phyloP scores from a whole-genome alignment of 2,113 vertebrate species.

The Cichladusa arquata region DNA sequence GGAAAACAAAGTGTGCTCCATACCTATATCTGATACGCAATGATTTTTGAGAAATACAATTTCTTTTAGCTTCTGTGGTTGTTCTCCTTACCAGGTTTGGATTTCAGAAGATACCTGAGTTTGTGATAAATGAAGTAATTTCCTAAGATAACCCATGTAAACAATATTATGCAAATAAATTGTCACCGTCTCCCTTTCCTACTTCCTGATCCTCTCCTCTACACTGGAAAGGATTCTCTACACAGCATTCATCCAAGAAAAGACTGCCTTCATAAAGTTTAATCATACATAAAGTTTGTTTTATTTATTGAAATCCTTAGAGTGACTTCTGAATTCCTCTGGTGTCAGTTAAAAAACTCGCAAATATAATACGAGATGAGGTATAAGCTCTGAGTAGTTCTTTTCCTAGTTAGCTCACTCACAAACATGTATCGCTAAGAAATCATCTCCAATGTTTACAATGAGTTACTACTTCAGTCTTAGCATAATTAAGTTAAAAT shows the following conservation, averaged over 20 bases:
- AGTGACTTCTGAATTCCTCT: neutral
- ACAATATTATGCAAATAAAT: neutral
- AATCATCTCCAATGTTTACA: neutral
- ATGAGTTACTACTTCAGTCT: neutral
- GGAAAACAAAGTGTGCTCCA: neutral
- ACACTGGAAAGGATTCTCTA: neutral
- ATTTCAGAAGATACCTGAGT: neutral
- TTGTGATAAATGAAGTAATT: neutral
- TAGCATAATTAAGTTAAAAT: conserved; percentile 5
- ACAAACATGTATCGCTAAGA: neutral
- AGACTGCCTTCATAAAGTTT: neutral
- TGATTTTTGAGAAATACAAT: neutral
- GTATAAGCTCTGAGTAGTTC: neutral
- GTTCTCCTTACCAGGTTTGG: neutral
- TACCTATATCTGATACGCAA: neutral
- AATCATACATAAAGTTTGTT: neutral
- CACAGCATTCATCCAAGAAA: neutral
- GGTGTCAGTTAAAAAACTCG: neutral
- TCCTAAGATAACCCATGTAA: neutral
- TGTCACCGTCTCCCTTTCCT: neutral
- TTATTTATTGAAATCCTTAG: neutral
- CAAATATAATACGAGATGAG: neutral
- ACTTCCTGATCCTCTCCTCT: neutral
- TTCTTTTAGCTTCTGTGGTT: neutral
- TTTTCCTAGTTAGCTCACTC: neutral